phyloP scores from a whole-genome alignment of 2,888 invertebrate genomes.

The Drosophila incognita region DNA sequence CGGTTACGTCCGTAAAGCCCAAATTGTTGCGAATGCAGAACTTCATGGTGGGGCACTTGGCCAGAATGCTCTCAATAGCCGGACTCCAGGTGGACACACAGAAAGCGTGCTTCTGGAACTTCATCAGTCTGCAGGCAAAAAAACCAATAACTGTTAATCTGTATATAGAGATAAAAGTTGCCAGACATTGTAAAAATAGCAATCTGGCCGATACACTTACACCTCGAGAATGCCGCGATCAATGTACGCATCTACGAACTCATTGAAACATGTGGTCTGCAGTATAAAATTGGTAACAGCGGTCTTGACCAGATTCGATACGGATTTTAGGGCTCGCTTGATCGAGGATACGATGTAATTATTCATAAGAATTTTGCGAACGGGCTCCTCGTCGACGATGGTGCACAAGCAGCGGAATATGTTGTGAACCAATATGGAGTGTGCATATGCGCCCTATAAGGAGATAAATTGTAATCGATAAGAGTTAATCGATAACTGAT shows the following conservation, averaged over 20 bases:
- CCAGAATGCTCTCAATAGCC: slow-evolving; percentile 87
- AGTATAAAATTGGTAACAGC: slow-evolving; percentile 82
- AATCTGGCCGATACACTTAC: slow-evolving; percentile 56
- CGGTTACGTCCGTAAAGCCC: slow-evolving; percentile 87
- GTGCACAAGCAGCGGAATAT: slow-evolving; percentile 81
- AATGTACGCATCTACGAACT: slow-evolving; percentile 74
- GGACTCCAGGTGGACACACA: slow-evolving; percentile 87
- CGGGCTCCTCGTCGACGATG: slow-evolving; percentile 67
- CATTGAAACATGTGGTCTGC: slow-evolving; percentile 77
- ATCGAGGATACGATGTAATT: slow-evolving; percentile 70
- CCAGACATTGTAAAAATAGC: not conserved
- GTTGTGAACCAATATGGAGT: slow-evolving; percentile 74
- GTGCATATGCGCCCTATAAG: slow-evolving; percentile 62
- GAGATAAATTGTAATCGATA: not conserved
- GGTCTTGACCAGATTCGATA: slow-evolving; percentile 77
- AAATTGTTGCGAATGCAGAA: slow-evolving; percentile 88
- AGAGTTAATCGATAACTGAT: not conserved
- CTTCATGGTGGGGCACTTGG: slow-evolving; percentile 87
- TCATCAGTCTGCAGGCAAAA: slow-evolving; percentile 64
- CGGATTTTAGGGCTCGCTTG: slow-evolving; percentile 75
- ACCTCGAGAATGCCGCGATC: slow-evolving; percentile 77
- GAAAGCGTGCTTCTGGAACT: slow-evolving; percentile 74
- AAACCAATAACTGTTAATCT: not conserved
- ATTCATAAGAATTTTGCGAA: slow-evolving; percentile 59
- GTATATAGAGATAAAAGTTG: not conserved